Percentiles rank a stretch among this genome's conserved stretches.
Evolutionary conservation across 2,113 vertebrate species (phyloP).

Genomic region (Rhinichthys klamathensis): DNA sequence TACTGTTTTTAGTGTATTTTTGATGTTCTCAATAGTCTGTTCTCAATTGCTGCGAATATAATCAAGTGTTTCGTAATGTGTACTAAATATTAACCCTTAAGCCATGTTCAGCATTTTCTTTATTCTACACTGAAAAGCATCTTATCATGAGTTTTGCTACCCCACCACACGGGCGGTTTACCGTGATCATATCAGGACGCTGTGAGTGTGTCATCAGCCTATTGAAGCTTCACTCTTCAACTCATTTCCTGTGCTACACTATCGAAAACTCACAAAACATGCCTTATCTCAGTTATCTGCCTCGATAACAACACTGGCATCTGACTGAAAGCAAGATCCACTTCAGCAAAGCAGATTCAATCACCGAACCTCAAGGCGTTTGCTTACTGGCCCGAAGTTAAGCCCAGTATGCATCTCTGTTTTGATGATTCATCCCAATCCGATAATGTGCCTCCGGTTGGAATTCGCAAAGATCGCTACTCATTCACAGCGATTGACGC

Average conservation of each 20-base stretch:
- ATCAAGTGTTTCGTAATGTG: not conserved
- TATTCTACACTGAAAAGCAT: not conserved
- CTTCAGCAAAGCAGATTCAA: conserved; percentile 9
- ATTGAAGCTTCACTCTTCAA: conserved; percentile 4
- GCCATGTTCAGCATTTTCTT: not conserved
- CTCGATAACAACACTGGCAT: not conserved
- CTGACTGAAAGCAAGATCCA: not conserved
- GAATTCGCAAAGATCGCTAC: conserved; percentile 7
- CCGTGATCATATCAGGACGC: not conserved
- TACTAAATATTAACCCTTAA: not conserved
- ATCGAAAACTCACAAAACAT: conserved; percentile 13
- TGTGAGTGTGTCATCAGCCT: conserved; percentile 12
- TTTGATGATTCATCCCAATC: not conserved
- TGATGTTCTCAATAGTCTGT: not conserved
- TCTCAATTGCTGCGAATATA: not conserved
- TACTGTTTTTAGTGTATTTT: not conserved
- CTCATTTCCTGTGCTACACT: conserved; percentile 13
- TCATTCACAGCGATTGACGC: conserved; percentile 45
- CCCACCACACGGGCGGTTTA: not conserved
- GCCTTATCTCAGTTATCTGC: not conserved
- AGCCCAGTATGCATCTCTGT: conserved; percentile 10
- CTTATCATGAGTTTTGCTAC: conserved; percentile 14
- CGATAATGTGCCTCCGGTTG: not conserved
- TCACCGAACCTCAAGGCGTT: not conserved
- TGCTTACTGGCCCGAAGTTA: conserved; percentile 9